Evolutionary conservation across 2,888 invertebrate species (phyloP), one percentile per base, ranked within the genome.

Genomic region (Tenthredo mesomela): DNA sequence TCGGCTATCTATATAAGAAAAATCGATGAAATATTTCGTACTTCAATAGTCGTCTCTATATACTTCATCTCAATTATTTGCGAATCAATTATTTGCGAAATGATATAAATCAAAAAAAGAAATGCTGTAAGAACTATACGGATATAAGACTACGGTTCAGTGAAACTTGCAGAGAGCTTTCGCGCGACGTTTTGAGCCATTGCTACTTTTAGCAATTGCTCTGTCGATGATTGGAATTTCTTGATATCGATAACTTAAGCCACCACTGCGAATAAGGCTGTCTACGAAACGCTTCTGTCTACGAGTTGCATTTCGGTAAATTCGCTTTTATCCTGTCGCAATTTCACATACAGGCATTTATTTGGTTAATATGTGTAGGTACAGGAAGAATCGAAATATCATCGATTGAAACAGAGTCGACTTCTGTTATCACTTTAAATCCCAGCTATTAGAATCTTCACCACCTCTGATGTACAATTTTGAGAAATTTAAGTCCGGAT

Each of bases 241-340:
- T 77, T 50, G 77, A 54, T 77, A 77, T 77, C 77, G 50, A 54
- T 77, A 77, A 50, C 50, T n/a, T 54, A 54, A 33, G 77, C 77
- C 9, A 77, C 50, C 12, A 33, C 77, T 15, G 77, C 29, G 77
- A 54, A 77, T 50, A 15, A 50, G 54, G 54, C 77, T 50, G 77
- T 77, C 50, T 50, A 21, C n/a, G 25, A 43, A 73, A 43, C 21
- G 43, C 18, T 43, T 40, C 2, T 12, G 50, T 75, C 4, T 50
- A 33, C 18, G 50, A 50, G 50, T 50, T 50, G 12, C 29, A 50
- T 77, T 77, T 29, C 77, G 6, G 54, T 33, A 54, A 15, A 29
- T 54, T 77, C 54, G 77, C 71, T 25, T 25, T 43, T 43, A 3
- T 40, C 43, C 21, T 21, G 9, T 43, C 15, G n/a, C 2, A 10